Conservation (phyloP, 2,888 invertebrate species). For the Spodoptera picta region DNA sequence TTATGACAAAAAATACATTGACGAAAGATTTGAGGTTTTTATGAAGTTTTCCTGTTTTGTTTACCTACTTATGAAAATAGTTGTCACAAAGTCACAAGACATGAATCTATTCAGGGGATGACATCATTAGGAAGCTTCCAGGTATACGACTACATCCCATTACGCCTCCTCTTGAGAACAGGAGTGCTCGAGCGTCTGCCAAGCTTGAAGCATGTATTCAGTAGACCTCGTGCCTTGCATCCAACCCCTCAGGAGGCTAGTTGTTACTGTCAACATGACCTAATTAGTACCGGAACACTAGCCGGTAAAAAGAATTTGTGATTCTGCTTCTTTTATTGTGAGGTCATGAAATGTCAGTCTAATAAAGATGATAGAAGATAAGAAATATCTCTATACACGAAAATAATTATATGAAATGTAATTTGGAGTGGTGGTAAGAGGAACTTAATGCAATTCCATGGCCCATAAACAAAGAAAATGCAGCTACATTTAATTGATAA, state of each 20-base stretch:
- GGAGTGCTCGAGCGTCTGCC: conserved; percentile 49
- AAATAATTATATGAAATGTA: no score
- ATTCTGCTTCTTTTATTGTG: no score
- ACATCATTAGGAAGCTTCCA: conserved; percentile 58
- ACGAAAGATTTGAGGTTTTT: not conserved
- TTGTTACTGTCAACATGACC: conserved; percentile 62
- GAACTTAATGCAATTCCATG: no score
- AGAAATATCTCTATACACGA: no score
- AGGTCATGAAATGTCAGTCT: no score
- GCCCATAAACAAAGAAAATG: no score
- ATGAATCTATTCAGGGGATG: conserved; percentile 33
- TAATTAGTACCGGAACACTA: conserved; percentile 58
- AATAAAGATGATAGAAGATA: no score
- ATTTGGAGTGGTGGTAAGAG: no score
- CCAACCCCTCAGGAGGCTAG: conserved; percentile 50
- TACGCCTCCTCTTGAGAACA: conserved; percentile 43
- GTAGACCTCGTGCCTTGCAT: conserved; percentile 46
- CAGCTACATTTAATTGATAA: no score
- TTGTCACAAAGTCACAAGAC: not conserved
- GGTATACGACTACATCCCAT: conserved; percentile 40
- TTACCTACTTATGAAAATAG: no score
- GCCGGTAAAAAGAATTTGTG: not conserved
- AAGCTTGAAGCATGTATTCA: conserved; percentile 62
- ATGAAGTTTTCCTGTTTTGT: no score
- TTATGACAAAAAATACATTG: not conserved